A percentile compares a stretch with the other conserved stretches of the same genome.
Conservation (phyloP, 35 echinoderm and acorn worm genomes). For the Stichopus chloronotus region DNA sequence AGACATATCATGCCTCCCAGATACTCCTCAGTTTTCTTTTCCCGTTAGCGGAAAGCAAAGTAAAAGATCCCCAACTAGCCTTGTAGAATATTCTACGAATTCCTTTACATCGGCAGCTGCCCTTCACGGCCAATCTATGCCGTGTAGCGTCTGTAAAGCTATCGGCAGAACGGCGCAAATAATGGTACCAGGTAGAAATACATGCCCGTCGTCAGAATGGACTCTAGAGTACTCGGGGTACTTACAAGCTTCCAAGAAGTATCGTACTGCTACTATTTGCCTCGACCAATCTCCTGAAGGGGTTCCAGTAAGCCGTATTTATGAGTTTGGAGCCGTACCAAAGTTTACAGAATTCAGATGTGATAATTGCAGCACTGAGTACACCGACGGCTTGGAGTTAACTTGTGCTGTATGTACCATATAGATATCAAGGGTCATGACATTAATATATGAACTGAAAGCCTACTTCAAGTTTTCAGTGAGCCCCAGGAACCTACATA, state of each 20-base stretch:
- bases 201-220: constrained; percentile 60
- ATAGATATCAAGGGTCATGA: neutral
- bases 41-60: neutral
- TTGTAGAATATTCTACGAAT: constrained; percentile 7
- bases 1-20: constrained; percentile 40
- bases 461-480: no score
- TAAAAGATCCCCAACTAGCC: neutral
- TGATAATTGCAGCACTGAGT: constrained; percentile 31
- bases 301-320: neutral
- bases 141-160: constrained; percentile 58
- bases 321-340: constrained; percentile 39
- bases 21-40: neutral
- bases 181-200: constrained; percentile 62
- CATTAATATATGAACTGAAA: no score
- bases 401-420: constrained; percentile 67
- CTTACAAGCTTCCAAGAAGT: constrained; percentile 20
- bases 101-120: neutral
- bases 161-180: constrained; percentile 10
- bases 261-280: constrained; percentile 58
- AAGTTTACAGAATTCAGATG: constrained; percentile 46
- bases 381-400: constrained; percentile 62
- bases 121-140: neutral
- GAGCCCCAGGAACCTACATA: no score
- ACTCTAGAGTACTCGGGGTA: constrained; percentile 67
- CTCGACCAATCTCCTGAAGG: constrained; percentile 47